Conservation (phyloP, 2,113 vertebrate species). For the Cromileptes altivelis region DNA sequence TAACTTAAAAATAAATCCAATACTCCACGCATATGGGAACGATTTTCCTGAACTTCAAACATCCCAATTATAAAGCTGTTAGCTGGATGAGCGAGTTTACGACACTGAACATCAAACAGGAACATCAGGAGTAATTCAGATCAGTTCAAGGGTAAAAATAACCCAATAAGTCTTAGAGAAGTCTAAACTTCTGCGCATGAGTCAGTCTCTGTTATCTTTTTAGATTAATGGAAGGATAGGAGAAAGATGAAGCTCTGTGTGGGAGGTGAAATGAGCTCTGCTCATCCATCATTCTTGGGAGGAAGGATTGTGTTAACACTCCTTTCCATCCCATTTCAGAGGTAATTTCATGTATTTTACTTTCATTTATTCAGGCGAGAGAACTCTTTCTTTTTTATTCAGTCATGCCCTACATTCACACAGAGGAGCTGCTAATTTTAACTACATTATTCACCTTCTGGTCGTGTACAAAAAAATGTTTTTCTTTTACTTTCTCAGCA, state of each 20-base stretch:
- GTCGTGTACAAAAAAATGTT: background rate
- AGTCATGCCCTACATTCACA: constrained; percentile 12
- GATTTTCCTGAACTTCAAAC: constrained; percentile 34
- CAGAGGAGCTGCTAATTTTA: constrained; percentile 33
- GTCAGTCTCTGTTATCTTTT: constrained; percentile 18
- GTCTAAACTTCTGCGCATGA: background rate
- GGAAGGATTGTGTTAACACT: background rate
- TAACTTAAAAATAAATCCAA: constrained; percentile 30
- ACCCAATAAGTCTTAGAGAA: background rate
- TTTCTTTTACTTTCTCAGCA: background rate
- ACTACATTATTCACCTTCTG: background rate
- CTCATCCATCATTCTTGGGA: constrained; percentile 9
- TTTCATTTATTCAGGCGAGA: constrained; percentile 7
- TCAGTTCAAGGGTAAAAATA: background rate
- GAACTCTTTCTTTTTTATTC: constrained; percentile 2
- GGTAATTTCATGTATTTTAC: constrained; percentile 15
- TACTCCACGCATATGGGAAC: constrained; percentile 17
- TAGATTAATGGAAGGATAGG: background rate
- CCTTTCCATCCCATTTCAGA: background rate
- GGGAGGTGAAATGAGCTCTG: constrained; percentile 10
- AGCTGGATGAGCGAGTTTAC: constrained; percentile 23
- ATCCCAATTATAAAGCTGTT: constrained; percentile 27
- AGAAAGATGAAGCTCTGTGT: background rate
- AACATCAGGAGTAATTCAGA: constrained; percentile 18
- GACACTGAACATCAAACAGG: constrained; percentile 27